These are phyloP conservation scores for Drosophila pseudoananassae DNA, from an alignment of 1,140 invertebrate species.

Conservation along the genomic window DNA sequence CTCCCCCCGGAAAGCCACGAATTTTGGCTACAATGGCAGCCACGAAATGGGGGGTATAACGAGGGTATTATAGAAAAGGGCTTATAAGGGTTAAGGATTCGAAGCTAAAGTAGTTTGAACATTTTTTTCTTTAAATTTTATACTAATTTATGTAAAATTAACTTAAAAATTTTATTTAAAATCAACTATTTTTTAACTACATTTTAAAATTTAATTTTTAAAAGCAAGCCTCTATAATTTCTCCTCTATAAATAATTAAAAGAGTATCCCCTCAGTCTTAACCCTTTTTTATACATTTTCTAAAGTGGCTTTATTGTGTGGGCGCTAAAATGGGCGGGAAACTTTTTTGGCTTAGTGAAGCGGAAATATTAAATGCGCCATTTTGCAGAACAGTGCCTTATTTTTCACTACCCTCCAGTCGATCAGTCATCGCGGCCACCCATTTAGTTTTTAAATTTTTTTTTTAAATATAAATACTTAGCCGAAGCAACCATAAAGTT, in stretches of 20 bases:
- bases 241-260: no score
- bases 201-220: no score
- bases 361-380: slow-evolving; percentile 80
- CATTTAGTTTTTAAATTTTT: not conserved
- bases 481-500: not conserved
- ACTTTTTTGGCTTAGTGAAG: slow-evolving; percentile 47
- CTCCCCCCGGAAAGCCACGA: slow-evolving; percentile 20
- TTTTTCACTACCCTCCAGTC: slow-evolving; percentile 69
- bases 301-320: slow-evolving; percentile 10
- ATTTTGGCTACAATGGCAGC: slow-evolving; percentile 11
- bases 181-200: no score
- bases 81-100: not conserved
- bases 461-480: not conserved
- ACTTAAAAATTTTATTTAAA: no score
- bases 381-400: slow-evolving; percentile 72
- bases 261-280: not conserved
- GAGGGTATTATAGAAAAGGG: not conserved
- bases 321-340: slow-evolving; percentile 1
- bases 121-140: no score
- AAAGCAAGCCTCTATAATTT: no score
- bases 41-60: slow-evolving; percentile 1
- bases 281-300: no score
- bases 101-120: not conserved
- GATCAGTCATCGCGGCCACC: slow-evolving; percentile 39
- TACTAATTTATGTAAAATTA: not conserved